Base-by-base conservation (phyloP, 2,113 vertebrate species). In the Misgurnus mizolepis region DNA sequence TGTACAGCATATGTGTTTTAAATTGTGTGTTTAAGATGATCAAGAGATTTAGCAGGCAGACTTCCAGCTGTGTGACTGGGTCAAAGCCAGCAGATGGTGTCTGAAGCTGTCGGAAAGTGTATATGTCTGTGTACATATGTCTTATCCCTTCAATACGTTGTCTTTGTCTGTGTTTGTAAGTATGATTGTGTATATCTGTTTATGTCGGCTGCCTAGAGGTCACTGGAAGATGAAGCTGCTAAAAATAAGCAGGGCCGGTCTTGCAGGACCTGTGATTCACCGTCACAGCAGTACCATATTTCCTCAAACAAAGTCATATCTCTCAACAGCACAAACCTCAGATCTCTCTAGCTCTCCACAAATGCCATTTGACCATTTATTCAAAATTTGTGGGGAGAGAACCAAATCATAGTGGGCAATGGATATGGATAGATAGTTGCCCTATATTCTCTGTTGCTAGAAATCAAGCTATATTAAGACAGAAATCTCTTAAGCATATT, bases 41-140 rank as follows among this genome's bases (percentile, higher is more conserved):
- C 60, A 55, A 67, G 64, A 79, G 67, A 82, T 76, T 61, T 56
- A 50, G 5, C 27, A 12, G 43, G 39, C 78, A 50, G 22, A 67
- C 45, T 55, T 86, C 43, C 61, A 79, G 71, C 78, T 73, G 83
- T 77, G 80, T 64, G 77, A 79, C 83, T 39, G 6, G 78, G 60
- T n/a, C 81, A 81, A 60, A 78, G 58, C 18, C 68, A 12, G 65
- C 83, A 83, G 82, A 87, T 87, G 83, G 81, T 81, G 67, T 64
- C 53, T 53, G 71, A 76, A 80, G 67, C 56, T 22, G 22, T 75
- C 49, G 43, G 45, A 76, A 61, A 76, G 76, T 58, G 34, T 68
- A 47, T 75, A 27, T 47, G 56, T 65, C 56, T 71, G 80, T 77
- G 74, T 55, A 41, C 34, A 65, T 68, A 14, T 40, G 43, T 67